These are phyloP conservation scores for Conger conger DNA, from an alignment of 2,113 vertebrate species.

Conservation along the genomic window DNA sequence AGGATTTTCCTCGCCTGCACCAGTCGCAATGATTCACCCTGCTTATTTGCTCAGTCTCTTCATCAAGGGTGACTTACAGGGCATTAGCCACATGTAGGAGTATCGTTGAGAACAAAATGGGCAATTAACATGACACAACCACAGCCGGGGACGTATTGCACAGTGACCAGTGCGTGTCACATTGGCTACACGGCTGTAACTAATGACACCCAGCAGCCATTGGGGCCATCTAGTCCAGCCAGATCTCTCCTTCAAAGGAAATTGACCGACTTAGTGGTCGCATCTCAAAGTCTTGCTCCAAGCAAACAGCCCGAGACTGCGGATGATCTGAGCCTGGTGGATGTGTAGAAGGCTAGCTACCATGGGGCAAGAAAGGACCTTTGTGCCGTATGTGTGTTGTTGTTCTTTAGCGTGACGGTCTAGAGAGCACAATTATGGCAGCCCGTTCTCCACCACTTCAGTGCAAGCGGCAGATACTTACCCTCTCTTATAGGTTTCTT, in stretches of 20 bases:
- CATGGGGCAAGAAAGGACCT: background rate
- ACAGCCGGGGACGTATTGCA: background rate
- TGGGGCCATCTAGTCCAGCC: background rate
- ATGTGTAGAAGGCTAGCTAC: background rate
- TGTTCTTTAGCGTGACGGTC: background rate
- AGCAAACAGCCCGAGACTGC: background rate
- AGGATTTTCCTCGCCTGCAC: too few relatives aligned
- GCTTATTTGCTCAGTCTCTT: background rate
- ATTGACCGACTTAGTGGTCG: background rate
- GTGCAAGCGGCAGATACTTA: background rate
- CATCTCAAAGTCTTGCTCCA: background rate
- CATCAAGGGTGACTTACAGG: background rate
- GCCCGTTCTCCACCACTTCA: background rate
- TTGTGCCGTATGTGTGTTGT: too few relatives aligned
- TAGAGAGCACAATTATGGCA: background rate
- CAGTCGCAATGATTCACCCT: background rate
- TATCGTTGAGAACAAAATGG: background rate
- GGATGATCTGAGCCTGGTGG: background rate
- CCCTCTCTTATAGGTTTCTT: background rate
- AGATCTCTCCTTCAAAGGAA: background rate
- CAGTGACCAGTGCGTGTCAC: background rate
- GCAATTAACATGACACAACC: background rate
- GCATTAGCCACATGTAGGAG: background rate
- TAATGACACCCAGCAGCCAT: background rate
- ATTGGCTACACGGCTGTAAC: background rate